Base-by-base conservation (phyloP, 2,797 vertebrate species). In the Pteronotus mesoamericanus region DNA sequence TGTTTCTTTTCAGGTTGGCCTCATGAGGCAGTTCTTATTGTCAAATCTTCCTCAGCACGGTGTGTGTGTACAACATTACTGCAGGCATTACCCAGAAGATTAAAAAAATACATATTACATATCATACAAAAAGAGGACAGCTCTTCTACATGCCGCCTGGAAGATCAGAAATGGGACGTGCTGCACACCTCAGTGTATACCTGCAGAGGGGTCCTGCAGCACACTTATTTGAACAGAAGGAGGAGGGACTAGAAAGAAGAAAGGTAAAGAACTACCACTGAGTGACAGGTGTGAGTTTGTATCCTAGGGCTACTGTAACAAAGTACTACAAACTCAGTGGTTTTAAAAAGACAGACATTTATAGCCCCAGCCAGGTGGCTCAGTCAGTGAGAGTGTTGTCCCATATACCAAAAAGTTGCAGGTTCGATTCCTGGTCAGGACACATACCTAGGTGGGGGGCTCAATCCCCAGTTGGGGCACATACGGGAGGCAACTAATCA, bases 1-100 rank as follows among this genome's bases (percentile, higher is more conserved):
- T 94, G 79, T 71, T 97, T 91, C 97, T 97, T 98, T 98, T 98
- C 94, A 97, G 98, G 98, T 96, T 26, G 86, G 96, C 95, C 97
- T 98, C 98, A 89, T 19, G 96, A 98, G 97, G 97, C 96, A 14
- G 4, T 82, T 97, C 90, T 96, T 93, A 93, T 85, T 97, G 97
- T 98, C 95, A 97, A 83, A 97, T 75, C 48, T 69, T 96, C 48
- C 75, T 69, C 97, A 97, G 96, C 86, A 97, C 95, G 93, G 97
- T 61, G 26, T 57, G 59, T 78, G 48, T 32, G 64, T 29, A 7
- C 12, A 48, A 61, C 87, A 77, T 68, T 39, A 86, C 59, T 57
- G 46, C 82, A 91, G 55, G 4, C 57, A 46, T 6, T 9, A 84
- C 69, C 11, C 86, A 15, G 68, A 83, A 86, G 80, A 88, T 69